phyloP scores from a whole-genome alignment of 1,140 invertebrate genomes.

The Probaryconus sp. region DNA sequence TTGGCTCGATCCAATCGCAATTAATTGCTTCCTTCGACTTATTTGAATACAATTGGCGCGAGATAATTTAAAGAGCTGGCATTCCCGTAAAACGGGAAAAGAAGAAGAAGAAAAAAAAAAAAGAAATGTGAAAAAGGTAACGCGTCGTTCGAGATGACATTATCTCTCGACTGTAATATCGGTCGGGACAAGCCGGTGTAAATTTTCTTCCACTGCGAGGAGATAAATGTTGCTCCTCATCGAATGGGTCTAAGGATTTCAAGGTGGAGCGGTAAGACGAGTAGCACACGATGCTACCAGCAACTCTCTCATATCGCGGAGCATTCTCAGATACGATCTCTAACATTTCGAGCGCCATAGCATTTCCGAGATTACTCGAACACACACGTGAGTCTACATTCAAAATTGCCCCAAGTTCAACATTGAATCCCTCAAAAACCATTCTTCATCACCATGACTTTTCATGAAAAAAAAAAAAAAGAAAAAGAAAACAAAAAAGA shows the following conservation, averaged over 20 bases:
- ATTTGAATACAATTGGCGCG: too few species aligned
- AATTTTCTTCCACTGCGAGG: constrained; percentile 37
- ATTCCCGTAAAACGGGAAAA: too few species aligned
- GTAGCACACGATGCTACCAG: constrained; percentile 72
- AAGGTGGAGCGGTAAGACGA: constrained; percentile 69
- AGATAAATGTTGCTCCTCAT: constrained; percentile 68
- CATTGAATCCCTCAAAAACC: too few species aligned
- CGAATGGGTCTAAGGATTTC: constrained; percentile 68
- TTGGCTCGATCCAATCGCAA: too few species aligned
- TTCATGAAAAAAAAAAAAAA: background rate
- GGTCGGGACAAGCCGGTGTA: constrained; percentile 37
- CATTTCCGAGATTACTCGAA: constrained; percentile 44
- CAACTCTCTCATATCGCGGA: constrained; percentile 70
- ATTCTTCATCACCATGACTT: too few species aligned
- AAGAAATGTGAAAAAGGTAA: too few species aligned
- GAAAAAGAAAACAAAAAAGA: background rate
- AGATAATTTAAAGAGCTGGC: too few species aligned
- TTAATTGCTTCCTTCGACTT: too few species aligned
- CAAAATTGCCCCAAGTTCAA: too few species aligned
- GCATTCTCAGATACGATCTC: constrained; percentile 67
- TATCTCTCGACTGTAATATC: constrained; percentile 34
- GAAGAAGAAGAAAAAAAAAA: too few species aligned
- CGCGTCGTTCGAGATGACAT: constrained; percentile 43
- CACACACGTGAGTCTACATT: too few species aligned
- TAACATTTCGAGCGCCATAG: constrained; percentile 46